Percentiles rank a stretch among this genome's conserved stretches.
Evolutionary conservation across 2,888 invertebrate genomes (phyloP).

Genomic region (Halocaridina rubra): DNA sequence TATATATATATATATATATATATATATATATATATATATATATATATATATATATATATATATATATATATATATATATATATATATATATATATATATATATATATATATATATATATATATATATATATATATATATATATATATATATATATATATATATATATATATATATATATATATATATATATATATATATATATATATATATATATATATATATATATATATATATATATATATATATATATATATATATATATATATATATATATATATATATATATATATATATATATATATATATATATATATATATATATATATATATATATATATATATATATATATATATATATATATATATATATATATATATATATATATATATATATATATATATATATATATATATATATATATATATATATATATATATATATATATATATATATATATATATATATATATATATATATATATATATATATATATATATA

Average conservation of each 20-base stretch:
- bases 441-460: no score
- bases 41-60: background rate
- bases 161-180: conserved; percentile 15
- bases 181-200: background rate
- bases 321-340: no score
- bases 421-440: no score
- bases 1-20: background rate
- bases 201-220: background rate
- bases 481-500: background rate
- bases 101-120: conserved; percentile 11
- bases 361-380: no score
- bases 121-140: background rate
- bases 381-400: no score
- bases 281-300: background rate
- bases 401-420: no score
- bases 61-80: background rate
- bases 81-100: background rate
- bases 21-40: background rate
- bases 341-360: no score
- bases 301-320: no score
- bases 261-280: background rate
- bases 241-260: conserved; percentile 6
- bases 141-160: conserved; percentile 13
- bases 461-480: background rate
- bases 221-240: conserved; percentile 13